Evolutionary conservation across 2,797 vertebrate species (phyloP).

Genomic region (Pterois miles): DNA sequence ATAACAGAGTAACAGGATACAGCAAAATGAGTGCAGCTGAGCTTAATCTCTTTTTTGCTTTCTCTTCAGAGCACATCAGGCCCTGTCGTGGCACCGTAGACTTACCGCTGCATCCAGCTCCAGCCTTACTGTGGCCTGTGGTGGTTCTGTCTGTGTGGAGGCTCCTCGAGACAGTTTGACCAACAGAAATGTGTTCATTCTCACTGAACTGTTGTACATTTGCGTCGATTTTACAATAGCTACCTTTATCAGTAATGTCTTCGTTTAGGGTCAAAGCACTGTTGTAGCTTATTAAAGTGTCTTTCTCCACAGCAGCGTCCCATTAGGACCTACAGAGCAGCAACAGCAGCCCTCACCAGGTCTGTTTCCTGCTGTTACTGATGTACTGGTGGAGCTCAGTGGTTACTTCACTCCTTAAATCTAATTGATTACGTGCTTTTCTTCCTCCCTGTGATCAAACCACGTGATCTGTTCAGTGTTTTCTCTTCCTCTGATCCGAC

Average conservation of each 20-base stretch:
- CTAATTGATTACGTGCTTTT: neutral
- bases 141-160: slow-evolving; percentile 41
- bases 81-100: neutral
- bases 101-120: slow-evolving; percentile 7
- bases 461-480: too few species aligned
- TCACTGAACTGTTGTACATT: neutral
- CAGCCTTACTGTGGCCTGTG: slow-evolving; percentile 19
- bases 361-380: fast-evolving
- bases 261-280: neutral
- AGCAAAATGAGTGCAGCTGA: neutral
- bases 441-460: too few species aligned
- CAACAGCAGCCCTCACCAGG: neutral
- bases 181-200: neutral
- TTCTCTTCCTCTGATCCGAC: neutral
- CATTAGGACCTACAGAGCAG: neutral
- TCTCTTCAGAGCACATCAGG: slow-evolving; percentile 11
- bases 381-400: slow-evolving; percentile 27
- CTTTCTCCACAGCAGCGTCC: neutral
- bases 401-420: neutral
- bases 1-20: neutral
- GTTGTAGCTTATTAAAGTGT: neutral
- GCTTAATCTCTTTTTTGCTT: neutral
- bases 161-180: neutral
- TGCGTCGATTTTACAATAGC: neutral
- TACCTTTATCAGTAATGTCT: neutral